Percentiles rank a stretch among this genome's conserved stretches.
These are phyloP conservation scores for Eospalax fontanierii DNA, from an alignment of 2,797 vertebrate species.

Conservation along the genomic window DNA sequence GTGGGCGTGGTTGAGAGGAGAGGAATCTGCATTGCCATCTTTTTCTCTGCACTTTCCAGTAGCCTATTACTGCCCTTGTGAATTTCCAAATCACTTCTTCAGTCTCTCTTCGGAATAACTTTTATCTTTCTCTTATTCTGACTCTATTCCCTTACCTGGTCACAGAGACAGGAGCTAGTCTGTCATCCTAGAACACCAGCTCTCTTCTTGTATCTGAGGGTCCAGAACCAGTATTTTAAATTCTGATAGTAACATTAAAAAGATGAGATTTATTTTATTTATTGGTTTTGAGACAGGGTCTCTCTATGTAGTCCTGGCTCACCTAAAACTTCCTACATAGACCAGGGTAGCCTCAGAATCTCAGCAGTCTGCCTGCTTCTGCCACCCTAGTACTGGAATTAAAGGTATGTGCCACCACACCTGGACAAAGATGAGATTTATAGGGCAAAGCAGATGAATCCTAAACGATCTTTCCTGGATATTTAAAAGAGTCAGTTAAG, in stretches of 20 bases:
- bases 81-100: neutral
- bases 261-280: neutral
- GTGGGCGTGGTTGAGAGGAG: too few relatives aligned
- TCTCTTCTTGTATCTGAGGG: neutral
- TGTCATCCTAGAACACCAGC: neutral
- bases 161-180: neutral
- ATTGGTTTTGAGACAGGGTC: too few relatives aligned
- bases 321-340: too few relatives aligned
- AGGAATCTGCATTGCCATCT: neutral
- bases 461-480: neutral
- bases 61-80: neutral
- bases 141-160: neutral
- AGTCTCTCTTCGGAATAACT: neutral
- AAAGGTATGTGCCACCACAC: too few relatives aligned
- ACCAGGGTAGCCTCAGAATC: too few relatives aligned
- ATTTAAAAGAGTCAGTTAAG: constrained; percentile 54
- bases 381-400: too few relatives aligned
- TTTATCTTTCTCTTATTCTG: neutral
- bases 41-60: neutral
- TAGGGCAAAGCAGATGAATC: neutral
- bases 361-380: too few relatives aligned
- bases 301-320: too few relatives aligned
- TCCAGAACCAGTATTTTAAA: neutral
- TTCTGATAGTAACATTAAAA: constrained; percentile 8
- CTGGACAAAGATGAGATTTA: neutral